phyloP scores from a whole-genome alignment of 2,888 invertebrate species.

The Azorinus chamasolen region DNA sequence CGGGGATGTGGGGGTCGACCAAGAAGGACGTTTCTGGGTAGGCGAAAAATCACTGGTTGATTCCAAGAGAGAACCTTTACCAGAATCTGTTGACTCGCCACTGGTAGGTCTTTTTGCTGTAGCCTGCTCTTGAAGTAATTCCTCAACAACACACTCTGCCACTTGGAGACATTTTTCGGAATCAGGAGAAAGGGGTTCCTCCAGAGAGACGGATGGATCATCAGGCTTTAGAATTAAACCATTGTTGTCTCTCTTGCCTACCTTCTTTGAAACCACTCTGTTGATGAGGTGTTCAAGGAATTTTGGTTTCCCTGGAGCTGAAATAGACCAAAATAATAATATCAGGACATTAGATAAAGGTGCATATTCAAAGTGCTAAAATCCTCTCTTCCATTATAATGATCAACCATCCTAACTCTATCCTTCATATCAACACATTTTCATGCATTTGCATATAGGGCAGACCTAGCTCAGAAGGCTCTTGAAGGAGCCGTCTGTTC shows the following conservation, averaged over 20 bases:
- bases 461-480: too few species aligned
- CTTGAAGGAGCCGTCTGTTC: too few species aligned
- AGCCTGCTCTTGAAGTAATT: constrained; percentile 25
- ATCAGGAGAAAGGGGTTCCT: constrained; percentile 59
- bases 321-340: constrained; percentile 6
- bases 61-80: constrained; percentile 64
- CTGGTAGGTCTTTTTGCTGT: constrained; percentile 55
- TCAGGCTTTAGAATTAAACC: constrained; percentile 32
- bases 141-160: constrained; percentile 51
- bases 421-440: too few species aligned
- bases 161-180: constrained; percentile 53
- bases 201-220: constrained; percentile 40
- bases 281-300: constrained; percentile 78
- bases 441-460: too few species aligned
- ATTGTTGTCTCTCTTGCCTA: constrained; percentile 45
- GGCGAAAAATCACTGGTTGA: constrained; percentile 65
- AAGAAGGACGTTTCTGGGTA: constrained; percentile 54
- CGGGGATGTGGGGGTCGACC: constrained; percentile 75
- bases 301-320: constrained; percentile 81
- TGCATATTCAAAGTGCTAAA: too few species aligned
- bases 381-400: too few species aligned
- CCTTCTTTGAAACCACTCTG: constrained; percentile 68
- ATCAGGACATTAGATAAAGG: too few species aligned
- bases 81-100: constrained; percentile 60
- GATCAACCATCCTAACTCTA: too few species aligned